Evolutionary conservation across 2,797 vertebrate species (phyloP).

Genomic region (Microctenopoma lineatum): DNA sequence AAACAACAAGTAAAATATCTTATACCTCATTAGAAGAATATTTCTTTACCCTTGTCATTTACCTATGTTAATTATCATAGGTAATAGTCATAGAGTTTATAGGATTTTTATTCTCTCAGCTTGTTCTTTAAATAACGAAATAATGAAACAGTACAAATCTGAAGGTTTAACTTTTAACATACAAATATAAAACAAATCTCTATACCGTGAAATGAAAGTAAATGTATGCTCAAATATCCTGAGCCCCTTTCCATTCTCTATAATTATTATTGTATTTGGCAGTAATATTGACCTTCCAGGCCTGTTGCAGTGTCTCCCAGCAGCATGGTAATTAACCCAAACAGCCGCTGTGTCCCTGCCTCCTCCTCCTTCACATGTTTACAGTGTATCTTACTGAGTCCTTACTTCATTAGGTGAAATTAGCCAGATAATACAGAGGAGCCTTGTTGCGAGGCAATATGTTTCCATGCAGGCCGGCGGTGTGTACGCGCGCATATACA

Average conservation of each 20-base stretch:
- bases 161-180: not conserved
- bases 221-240: not conserved
- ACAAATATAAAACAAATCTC: not conserved
- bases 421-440: conserved; percentile 82
- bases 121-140: not conserved
- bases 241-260: not conserved
- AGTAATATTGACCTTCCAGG: conserved; percentile 32
- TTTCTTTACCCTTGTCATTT: not conserved
- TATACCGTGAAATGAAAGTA: not conserved
- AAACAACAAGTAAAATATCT: not conserved
- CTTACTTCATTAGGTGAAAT: conserved; percentile 93
- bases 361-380: conserved; percentile 58
- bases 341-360: conserved; percentile 49
- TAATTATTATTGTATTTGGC: conserved; percentile 36
- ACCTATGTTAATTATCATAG: not conserved
- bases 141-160: not conserved
- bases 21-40: not conserved
- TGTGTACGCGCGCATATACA: conserved; percentile 56
- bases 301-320: conserved; percentile 39
- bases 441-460: conserved; percentile 86
- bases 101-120: not conserved
- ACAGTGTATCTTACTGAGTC: conserved; percentile 72
- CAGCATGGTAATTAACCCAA: conserved; percentile 69
- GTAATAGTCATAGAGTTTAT: not conserved
- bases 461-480: conserved; percentile 92